A percentile compares a stretch with the other conserved stretches of the same genome.
Evolutionary conservation across 2,888 invertebrate genomes (phyloP).

Genomic region (Nematopogon swammerdamellus): DNA sequence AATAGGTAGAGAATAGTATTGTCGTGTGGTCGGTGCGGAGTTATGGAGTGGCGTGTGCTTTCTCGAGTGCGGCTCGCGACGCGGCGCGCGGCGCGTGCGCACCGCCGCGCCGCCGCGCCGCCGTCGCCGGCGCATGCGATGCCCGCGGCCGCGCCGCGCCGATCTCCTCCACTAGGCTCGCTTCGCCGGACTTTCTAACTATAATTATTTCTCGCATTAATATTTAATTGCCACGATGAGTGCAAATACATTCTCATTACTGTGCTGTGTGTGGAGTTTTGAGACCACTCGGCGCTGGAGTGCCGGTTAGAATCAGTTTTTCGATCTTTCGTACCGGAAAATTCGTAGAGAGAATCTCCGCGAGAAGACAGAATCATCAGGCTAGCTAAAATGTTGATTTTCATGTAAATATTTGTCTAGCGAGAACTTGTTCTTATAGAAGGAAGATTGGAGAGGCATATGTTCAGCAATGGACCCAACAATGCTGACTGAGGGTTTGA

Average conservation of each 20-base stretch:
- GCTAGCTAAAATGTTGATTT: too few species aligned
- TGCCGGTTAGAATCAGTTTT: too few species aligned
- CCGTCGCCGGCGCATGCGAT: slow-evolving; percentile 31
- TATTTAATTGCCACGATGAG: slow-evolving; percentile 29
- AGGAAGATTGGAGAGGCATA: too few species aligned
- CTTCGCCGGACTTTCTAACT: slow-evolving; percentile 45
- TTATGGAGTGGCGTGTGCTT: slow-evolving; percentile 24
- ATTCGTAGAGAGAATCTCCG: too few species aligned
- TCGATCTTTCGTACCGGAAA: too few species aligned
- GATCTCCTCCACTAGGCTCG: background rate
- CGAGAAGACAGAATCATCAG: too few species aligned
- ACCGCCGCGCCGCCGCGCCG: too few species aligned
- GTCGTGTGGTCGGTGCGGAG: background rate
- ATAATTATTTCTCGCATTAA: slow-evolving; percentile 53
- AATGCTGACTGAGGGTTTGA: too few species aligned
- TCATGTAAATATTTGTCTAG: too few species aligned
- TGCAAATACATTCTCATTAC: background rate
- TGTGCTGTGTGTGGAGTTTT: background rate
- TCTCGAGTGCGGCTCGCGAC: slow-evolving; percentile 37
- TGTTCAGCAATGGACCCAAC: too few species aligned
- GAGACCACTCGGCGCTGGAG: background rate
- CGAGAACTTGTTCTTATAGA: too few species aligned
- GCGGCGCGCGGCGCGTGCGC: slow-evolving; percentile 38
- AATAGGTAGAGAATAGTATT: too few species aligned
- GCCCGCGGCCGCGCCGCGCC: background rate